Evolutionary conservation across 2,797 vertebrate genomes (phyloP).

Genomic region (Myotis vivesi): DNA sequence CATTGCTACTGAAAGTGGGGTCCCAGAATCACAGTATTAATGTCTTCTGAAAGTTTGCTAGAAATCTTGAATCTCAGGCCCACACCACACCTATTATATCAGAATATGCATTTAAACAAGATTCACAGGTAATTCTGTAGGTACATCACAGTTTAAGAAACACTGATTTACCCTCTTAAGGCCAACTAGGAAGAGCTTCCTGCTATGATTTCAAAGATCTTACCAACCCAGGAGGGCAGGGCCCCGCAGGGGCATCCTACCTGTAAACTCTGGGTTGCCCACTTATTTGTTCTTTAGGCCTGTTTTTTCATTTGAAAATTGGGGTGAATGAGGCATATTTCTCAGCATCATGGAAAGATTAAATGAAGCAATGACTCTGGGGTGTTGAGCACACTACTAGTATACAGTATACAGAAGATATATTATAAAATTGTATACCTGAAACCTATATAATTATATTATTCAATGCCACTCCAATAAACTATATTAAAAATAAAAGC

Average conservation of each 20-base stretch:
- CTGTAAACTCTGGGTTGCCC: neutral
- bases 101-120: neutral
- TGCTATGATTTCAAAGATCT: neutral
- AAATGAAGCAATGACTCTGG: neutral
- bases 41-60: neutral
- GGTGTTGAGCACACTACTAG: neutral
- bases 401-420: neutral
- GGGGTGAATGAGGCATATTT: neutral
- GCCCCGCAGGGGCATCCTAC: neutral
- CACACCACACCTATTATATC: neutral
- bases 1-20: neutral
- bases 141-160: neutral
- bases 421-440: neutral
- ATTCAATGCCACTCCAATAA: neutral
- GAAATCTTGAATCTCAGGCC: neutral
- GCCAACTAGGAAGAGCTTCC: neutral
- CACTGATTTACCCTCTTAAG: neutral
- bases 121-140: neutral
- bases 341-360: neutral
- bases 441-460: neutral
- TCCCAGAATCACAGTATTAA: neutral
- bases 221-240: neutral
- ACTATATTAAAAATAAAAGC: neutral
- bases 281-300: neutral
- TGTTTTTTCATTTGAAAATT: constrained; percentile 25